Evolutionary conservation across 2,888 invertebrate species (phyloP).

Genomic region (Cantharis lateralis): DNA sequence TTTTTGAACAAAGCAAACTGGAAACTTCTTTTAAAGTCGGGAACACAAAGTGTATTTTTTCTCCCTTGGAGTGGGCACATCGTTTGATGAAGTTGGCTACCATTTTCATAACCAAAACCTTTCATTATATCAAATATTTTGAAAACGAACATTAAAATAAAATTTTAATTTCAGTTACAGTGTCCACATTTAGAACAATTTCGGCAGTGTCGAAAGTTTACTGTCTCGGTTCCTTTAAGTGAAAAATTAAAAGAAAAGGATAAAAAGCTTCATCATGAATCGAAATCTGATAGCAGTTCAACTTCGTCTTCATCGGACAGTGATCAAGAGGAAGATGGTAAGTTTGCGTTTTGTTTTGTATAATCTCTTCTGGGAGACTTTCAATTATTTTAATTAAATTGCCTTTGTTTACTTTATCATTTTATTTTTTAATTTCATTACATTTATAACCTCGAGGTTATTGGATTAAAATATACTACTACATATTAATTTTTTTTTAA

Average conservation of each 20-base stretch:
- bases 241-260: constrained; percentile 37
- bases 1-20: background rate
- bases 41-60: background rate
- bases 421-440: background rate
- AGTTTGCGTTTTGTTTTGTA: constrained; percentile 29
- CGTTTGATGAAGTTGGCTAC: background rate
- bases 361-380: background rate
- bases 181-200: constrained; percentile 38
- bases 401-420: background rate
- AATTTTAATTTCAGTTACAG: constrained; percentile 33
- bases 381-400: background rate
- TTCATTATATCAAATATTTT: background rate
- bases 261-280: constrained; percentile 32
- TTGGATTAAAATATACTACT: background rate
- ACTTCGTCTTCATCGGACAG: constrained; percentile 44
- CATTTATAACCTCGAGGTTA: background rate
- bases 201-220: constrained; percentile 41
- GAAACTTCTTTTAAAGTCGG: background rate
- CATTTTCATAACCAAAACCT: background rate
- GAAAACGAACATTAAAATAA: background rate
- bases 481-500: background rate
- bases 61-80: background rate
- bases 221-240: constrained; percentile 35
- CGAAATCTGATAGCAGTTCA: constrained; percentile 26
- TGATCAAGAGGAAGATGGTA: constrained; percentile 52